Base-by-base conservation (phyloP, 1,140 invertebrate genomes). In the Aphis craccivora region DNA sequence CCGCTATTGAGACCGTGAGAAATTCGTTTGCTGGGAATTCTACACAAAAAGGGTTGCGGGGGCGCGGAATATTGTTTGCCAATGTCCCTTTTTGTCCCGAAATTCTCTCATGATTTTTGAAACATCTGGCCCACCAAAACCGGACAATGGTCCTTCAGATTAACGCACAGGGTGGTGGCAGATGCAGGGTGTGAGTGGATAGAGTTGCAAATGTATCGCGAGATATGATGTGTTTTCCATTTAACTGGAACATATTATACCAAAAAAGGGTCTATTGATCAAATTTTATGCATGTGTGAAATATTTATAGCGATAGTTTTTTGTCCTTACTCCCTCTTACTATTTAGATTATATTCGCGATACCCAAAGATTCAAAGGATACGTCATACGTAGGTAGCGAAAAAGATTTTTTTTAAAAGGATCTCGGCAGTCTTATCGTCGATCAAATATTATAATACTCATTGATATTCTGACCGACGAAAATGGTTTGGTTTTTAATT, bases 101-200 rank as follows among this genome's bases (percentile, higher is more conserved):
- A 86, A 93, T 86, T 55, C 91, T 83, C 76, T 53, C 81, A 51
- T 84, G 35, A 55, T 93, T 51, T 93, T 86, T 37, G 35, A 83
- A 93, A 84, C 91, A 93, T 20, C 91, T 53, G 91, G 45, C 43
- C 45, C 9, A 30, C 81, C 30, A n/a, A 35, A 22, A 35, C 22
- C 48, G 91, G 91, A 84, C 91, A 93, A 84, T 55, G 37, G 81
- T 37, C 20, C 67, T 91, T 91, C 22, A 53, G 91, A 93, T 86
- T 83, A 91, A 55, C 48, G 20, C 76, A 18, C 20, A 48, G 81
- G 81, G 37, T n/a, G n/a, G 35, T 25, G 81, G 76, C 81, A 84
- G 91, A 83, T 92, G 48, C 35, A 37, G 5, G 45, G n/a, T 86
- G n/a, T 86, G 84, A 86, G 84, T 86, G 40, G 40, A 89, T 35